Evolutionary conservation across 2,797 vertebrate species (phyloP).

Genomic region (Coendou prehensilis): DNA sequence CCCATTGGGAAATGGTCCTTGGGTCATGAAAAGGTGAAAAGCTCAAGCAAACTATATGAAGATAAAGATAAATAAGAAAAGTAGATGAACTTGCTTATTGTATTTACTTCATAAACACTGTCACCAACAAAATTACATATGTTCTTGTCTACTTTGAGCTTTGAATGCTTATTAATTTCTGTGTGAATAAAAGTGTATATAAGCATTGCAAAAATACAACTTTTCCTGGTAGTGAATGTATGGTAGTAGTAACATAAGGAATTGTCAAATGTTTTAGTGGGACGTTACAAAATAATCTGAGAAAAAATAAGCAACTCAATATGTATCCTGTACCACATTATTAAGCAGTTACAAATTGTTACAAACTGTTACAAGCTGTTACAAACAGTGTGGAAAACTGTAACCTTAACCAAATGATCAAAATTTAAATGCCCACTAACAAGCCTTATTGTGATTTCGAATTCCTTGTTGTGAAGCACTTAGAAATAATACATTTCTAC

Average conservation of each 20-base stretch:
- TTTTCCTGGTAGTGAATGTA: background rate
- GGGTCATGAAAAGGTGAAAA: background rate
- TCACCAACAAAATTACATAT: background rate
- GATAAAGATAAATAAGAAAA: background rate
- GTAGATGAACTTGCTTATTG: background rate
- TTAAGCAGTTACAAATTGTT: background rate
- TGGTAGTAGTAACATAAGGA: background rate
- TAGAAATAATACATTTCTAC: background rate
- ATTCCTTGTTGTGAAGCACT: background rate
- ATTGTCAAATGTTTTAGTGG: background rate
- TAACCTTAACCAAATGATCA: background rate
- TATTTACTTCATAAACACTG: background rate
- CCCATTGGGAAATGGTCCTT: slow-evolving; percentile 62
- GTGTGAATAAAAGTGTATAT: background rate
- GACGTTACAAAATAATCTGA: background rate
- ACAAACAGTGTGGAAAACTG: background rate
- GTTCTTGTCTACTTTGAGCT: background rate
- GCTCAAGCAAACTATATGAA: background rate
- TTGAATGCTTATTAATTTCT: background rate
- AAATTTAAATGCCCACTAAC: background rate
- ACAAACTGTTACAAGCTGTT: background rate
- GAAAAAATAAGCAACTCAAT: background rate
- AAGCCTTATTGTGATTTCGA: background rate
- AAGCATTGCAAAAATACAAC: background rate
- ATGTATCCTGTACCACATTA: background rate